These are phyloP conservation scores for Sinonovacula constricta DNA, from an alignment of 1,140 invertebrate species.

Conservation along the genomic window DNA sequence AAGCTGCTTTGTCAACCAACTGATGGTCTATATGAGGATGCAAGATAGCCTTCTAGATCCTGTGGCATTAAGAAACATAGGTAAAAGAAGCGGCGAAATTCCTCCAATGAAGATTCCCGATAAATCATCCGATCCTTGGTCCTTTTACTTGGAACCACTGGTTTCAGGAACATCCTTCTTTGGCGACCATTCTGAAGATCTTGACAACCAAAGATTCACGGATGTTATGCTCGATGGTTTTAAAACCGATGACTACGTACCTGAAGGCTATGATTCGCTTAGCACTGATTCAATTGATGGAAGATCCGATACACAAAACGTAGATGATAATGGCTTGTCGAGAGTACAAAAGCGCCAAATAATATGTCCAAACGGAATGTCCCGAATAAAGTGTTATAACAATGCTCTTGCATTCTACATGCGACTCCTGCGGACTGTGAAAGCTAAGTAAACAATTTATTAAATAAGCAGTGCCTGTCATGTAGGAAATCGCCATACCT, in stretches of 20 bases:
- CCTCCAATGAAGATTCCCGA: not conserved
- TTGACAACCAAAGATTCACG: not conserved
- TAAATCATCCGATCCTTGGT: not conserved
- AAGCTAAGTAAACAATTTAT: conserved; percentile 3
- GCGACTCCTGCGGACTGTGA: conserved; percentile 5
- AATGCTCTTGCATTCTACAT: conserved; percentile 25
- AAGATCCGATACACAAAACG: not conserved
- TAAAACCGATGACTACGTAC: not conserved
- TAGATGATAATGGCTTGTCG: not conserved
- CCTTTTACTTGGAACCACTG: not conserved
- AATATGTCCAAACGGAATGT: not conserved
- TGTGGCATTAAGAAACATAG: conserved; percentile 15
- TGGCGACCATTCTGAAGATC: not conserved
- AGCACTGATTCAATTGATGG: not conserved
- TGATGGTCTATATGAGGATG: conserved; percentile 29
- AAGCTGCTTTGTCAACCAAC: conserved; percentile 22
- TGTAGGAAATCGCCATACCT: too few species aligned
- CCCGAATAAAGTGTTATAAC: conserved; percentile 11
- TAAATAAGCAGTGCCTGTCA: too few species aligned
- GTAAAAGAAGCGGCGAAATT: not conserved
- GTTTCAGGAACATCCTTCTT: not conserved
- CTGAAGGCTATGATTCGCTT: too few species aligned
- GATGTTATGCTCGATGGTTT: not conserved
- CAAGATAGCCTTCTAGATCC: conserved; percentile 17
- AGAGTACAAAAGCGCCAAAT: conserved; percentile 9